These are phyloP conservation scores for Branchinecta lynchi DNA, from an alignment of 1,140 invertebrate genomes.

Conservation along the genomic window DNA sequence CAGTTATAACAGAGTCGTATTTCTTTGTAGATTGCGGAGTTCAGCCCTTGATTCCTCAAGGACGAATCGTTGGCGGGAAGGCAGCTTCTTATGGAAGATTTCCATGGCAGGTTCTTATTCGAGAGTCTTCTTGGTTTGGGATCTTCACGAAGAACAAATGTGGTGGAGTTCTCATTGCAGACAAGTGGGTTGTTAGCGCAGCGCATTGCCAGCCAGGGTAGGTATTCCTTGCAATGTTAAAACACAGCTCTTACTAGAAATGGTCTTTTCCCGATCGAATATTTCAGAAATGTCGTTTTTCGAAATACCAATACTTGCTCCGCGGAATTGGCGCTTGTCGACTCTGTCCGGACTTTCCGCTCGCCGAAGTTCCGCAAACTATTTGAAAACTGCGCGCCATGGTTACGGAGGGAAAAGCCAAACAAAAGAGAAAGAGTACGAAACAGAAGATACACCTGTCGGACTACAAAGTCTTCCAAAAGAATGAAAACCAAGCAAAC, in stretches of 20 bases:
- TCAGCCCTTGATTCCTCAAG: conserved; percentile 49
- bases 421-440: too few relatives aligned
- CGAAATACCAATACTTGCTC: too few relatives aligned
- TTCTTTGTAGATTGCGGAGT: conserved; percentile 61
- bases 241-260: background rate
- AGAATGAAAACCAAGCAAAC: too few relatives aligned
- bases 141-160: conserved; percentile 93
- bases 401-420: too few relatives aligned
- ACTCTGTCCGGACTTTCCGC: too few relatives aligned
- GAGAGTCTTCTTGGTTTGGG: conserved; percentile 81
- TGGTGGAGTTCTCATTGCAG: conserved; percentile 74
- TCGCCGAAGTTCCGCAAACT: too few relatives aligned
- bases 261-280: background rate
- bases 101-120: conserved; percentile 83
- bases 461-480: too few relatives aligned
- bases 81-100: conserved; percentile 68
- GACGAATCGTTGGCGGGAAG: conserved; percentile 77
- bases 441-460: too few relatives aligned
- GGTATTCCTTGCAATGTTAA: conserved; percentile 25
- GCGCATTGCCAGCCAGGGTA: conserved; percentile 89
- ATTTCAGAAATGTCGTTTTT: too few relatives aligned
- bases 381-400: too few relatives aligned
- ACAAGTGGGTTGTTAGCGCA: conserved; percentile 69
- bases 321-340: too few relatives aligned
- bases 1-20: too few relatives aligned